phyloP scores from a whole-genome alignment of 2,113 vertebrate genomes.

The Taxidea taxus region DNA sequence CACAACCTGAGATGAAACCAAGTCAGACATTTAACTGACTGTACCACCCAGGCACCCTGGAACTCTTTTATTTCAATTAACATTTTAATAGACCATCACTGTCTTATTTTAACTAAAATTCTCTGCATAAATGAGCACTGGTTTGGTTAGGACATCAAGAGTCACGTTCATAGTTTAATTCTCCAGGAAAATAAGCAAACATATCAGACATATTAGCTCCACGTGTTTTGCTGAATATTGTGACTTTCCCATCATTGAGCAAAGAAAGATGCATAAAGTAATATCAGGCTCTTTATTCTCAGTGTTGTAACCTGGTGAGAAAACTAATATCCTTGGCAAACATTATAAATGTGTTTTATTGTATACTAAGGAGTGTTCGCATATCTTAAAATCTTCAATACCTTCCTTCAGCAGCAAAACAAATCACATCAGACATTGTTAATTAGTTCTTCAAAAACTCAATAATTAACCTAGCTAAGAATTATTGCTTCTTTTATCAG shows the following conservation, averaged over 20 bases:
- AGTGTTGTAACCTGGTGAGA: conserved; percentile 30
- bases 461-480: conserved; percentile 58
- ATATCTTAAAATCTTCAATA: conserved; percentile 72
- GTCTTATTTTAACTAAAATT: neutral
- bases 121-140: neutral
- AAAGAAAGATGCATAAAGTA: conserved; percentile 40
- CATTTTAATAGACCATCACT: neutral
- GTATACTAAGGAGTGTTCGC: conserved; percentile 20
- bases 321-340: conserved; percentile 61
- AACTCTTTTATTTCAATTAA: neutral
- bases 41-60: neutral
- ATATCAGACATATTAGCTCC: neutral
- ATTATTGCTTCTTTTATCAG: conserved; percentile 28
- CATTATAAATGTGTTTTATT: conserved; percentile 63
- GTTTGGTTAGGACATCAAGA: neutral
- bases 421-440: conserved; percentile 57
- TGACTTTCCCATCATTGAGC: neutral
- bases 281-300: conserved; percentile 51
- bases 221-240: neutral
- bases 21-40: neutral
- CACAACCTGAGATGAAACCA: neutral
- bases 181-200: neutral
- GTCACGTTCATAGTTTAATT: neutral
- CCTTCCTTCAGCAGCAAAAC: conserved; percentile 37
- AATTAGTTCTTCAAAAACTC: conserved; percentile 50